Conservation (phyloP, 2,888 invertebrate species). For the Teleiodes luculella region DNA sequence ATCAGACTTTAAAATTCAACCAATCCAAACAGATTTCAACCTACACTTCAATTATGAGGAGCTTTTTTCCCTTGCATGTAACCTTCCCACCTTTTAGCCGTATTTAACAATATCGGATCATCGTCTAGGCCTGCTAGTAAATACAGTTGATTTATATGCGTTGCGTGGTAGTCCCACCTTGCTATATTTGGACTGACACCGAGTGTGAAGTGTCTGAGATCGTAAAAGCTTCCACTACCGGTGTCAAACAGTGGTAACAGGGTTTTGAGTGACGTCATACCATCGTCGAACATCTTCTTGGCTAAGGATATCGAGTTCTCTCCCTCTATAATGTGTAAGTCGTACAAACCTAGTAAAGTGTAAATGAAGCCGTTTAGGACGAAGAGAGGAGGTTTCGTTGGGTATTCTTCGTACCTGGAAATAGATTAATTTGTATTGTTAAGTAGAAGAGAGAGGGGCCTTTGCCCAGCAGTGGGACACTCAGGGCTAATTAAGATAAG, state of each 20-base stretch:
- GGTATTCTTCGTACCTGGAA: slow-evolving; percentile 97
- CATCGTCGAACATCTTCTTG: slow-evolving; percentile 87
- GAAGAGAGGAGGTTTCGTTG: slow-evolving; percentile 95
- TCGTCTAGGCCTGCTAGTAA: slow-evolving; percentile 91
- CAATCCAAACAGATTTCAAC: too few species aligned
- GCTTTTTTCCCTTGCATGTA: slow-evolving; percentile 97
- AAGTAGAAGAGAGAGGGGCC: too few species aligned
- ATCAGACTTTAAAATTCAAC: too few species aligned
- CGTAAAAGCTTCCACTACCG: slow-evolving; percentile 97
- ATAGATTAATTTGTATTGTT: not conserved
- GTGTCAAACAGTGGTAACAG: slow-evolving; percentile 96
- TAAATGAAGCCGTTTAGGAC: slow-evolving; percentile 99
- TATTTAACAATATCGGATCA: slow-evolving; percentile 88
- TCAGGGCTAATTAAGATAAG: too few species aligned
- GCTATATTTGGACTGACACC: slow-evolving; percentile 96
- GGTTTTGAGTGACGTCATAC: slow-evolving; percentile 90
- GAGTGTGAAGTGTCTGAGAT: slow-evolving; percentile 94
- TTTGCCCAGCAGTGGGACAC: too few species aligned
- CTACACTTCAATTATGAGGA: slow-evolving; percentile 94
- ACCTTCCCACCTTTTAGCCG: slow-evolving; percentile 95
- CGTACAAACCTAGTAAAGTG: slow-evolving; percentile 96
- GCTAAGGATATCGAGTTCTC: slow-evolving; percentile 84
- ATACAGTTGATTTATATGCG: slow-evolving; percentile 97
- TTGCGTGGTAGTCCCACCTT: slow-evolving; percentile 99
- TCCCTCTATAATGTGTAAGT: slow-evolving; percentile 90